Base-by-base conservation (phyloP, 2,113 vertebrate genomes). In the Edolisoma coerulescens region DNA sequence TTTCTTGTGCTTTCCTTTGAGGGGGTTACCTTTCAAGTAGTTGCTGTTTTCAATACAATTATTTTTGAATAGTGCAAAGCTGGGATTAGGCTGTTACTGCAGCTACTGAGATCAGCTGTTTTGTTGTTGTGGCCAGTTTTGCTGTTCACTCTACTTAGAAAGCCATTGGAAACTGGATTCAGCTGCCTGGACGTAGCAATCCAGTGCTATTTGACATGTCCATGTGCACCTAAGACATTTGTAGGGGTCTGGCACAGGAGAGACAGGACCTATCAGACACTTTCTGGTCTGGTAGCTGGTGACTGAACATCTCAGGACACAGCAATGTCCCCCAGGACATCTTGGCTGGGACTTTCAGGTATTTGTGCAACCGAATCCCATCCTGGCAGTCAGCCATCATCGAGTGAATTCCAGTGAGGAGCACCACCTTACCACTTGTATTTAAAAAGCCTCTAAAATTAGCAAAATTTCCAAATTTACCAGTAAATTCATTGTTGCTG, bases 301-400 rank as follows among this genome's bases (percentile, higher is more conserved):
- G 50, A 77, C 69, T 4, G 5, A 84, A 53, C 37, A 44, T 60
- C 70, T 92, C 83, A 37, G 68, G 32, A 65, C 37, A 52, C 21
- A 39, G 21, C 0, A 0, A 18, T 11, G 3, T 41, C 14, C 33
- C 11, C 10, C 18, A 47, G 52, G 60, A 81, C 35, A 39, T 45
- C 23, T 21, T 50, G 20, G 16, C 54, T 47, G 28, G 21, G 12
- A 9, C 49, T 86, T 83, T 10, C 42, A 67, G 37, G 7, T n/a
- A 17, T 81, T 78, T 50, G 23, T 75, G 33, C 33, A 59, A n/a
- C 42, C 10, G 11, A 89, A 20, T 59, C 47, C 35, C 37, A 1
- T 80, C n/a, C 64, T 81, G 69, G 44, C 73, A 74, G 27, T 30
- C 42, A 91, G 52, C 35, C 28, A 32, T 76, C 33, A 11, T 2